These are phyloP conservation scores for Melanchra persicariae DNA, from an alignment of 2,888 invertebrate genomes.

Conservation along the genomic window DNA sequence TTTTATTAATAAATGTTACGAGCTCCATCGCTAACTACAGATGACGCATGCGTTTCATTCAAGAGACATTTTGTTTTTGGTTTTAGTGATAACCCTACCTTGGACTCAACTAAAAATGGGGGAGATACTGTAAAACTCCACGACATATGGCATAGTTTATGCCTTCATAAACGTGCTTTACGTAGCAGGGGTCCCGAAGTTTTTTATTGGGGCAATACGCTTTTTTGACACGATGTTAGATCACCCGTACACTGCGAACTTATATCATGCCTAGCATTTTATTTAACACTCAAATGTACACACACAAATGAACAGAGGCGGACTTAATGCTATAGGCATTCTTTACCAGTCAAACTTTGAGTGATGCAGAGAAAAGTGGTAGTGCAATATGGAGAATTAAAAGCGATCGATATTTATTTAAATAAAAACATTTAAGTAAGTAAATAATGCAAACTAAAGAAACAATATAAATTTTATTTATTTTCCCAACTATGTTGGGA, in stretches of 20 bases:
- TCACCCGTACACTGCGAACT: background rate
- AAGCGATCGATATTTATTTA: too few relatives aligned
- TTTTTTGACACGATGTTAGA: slow-evolving; percentile 29
- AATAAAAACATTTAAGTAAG: too few relatives aligned
- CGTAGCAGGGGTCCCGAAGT: background rate
- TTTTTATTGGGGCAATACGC: slow-evolving; percentile 24
- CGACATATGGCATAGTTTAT: slow-evolving; percentile 43
- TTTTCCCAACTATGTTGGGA: background rate
- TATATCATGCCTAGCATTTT: background rate
- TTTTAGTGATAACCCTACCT: slow-evolving; percentile 31
- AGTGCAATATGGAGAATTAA: too few relatives aligned
- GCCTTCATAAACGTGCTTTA: slow-evolving; percentile 44
- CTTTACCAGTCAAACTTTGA: too few relatives aligned
- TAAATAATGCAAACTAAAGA: too few relatives aligned
- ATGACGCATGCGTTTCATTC: background rate
- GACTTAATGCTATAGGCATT: too few relatives aligned
- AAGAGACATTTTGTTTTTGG: background rate
- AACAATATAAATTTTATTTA: too few relatives aligned
- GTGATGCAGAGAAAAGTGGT: too few relatives aligned
- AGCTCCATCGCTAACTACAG: slow-evolving; percentile 1
- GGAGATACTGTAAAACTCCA: slow-evolving; percentile 44
- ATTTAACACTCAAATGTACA: too few relatives aligned
- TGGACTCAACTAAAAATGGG: slow-evolving; percentile 22
- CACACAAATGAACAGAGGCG: too few relatives aligned
- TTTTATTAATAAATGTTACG: slow-evolving; percentile 42